phyloP scores from a whole-genome alignment of 2,888 invertebrate genomes.

The Drosophila kuntzei region DNA sequence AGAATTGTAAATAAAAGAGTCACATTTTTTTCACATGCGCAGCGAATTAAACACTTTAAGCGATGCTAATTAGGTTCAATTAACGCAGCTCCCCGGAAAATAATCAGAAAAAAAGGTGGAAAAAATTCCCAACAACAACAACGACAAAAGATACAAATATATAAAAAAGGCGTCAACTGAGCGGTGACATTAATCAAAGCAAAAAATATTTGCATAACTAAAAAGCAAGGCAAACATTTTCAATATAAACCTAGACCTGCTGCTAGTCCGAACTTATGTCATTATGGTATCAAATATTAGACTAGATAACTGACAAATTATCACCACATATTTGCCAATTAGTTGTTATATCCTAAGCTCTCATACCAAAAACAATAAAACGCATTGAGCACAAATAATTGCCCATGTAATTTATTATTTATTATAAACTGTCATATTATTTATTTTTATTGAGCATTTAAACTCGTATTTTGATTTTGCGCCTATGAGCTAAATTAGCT shows the following conservation, averaged over 20 bases:
- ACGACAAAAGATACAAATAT: slow-evolving; percentile 6
- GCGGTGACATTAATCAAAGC: slow-evolving; percentile 38
- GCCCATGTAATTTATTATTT: slow-evolving; percentile 2
- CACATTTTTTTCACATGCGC: slow-evolving; percentile 49
- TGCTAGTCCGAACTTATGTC: slow-evolving; percentile 25
- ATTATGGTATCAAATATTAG: slow-evolving; percentile 44
- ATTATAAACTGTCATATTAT: not conserved
- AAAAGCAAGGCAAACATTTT: slow-evolving; percentile 33
- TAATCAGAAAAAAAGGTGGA: slow-evolving; percentile 21
- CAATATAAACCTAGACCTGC: not conserved
- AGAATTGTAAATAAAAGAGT: slow-evolving; percentile 51
- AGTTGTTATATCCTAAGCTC: slow-evolving; percentile 3
- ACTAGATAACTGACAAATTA: slow-evolving; percentile 45
- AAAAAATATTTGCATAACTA: slow-evolving; percentile 38
- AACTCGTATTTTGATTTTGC: not conserved
- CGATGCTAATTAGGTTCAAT: slow-evolving; percentile 50
- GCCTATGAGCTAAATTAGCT: not conserved
- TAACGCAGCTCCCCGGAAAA: slow-evolving; percentile 53
- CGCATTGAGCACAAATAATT: not conserved
- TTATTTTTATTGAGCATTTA: not conserved
- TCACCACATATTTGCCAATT: slow-evolving; percentile 37
- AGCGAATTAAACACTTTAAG: slow-evolving; percentile 45
- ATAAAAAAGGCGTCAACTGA: slow-evolving; percentile 16
- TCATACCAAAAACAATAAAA: not conserved
- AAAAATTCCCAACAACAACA: not conserved